Evolutionary conservation across 2,797 vertebrate species (phyloP), one percentile per base, ranked within the genome.

Genomic region (Rhinoraja longicauda): DNA sequence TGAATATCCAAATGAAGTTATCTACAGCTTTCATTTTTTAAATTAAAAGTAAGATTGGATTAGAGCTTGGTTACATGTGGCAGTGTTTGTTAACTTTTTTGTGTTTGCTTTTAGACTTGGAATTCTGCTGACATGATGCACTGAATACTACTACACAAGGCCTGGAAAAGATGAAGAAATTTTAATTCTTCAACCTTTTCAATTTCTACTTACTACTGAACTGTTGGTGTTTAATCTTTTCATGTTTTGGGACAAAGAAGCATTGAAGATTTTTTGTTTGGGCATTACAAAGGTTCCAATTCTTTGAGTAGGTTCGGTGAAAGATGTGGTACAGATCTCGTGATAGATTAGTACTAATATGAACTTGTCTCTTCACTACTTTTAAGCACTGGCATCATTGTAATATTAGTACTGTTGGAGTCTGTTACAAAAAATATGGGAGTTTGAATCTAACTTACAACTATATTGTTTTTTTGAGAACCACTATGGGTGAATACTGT

Each of bases 171-270:
- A 53, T 92, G 70, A 75, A 75, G 90, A 73, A 75, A 19, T 29
- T 92, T 92, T 92, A 45, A 92, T 72, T 92, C 90, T 92, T 92
- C 90, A 92, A 92, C 10, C 90, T 75, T 92, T 92, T 92, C 90
- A 29, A 26, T 92, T 92, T 92, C 90, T 92, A 92, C 70, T 92
- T 92, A 92, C 90, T 92, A 92, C 90, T 92, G 90, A 92, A 75
- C 90, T 92, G 32, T 92, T 39, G 39, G 92, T 53, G 36, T 92
- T 92, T 92, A 53, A 73, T 92, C 90, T 39, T 88, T 88, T 86
- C 57, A 88, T 88, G 84, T 88, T 88, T 88, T 88, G 84, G 84
- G 84, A 67, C 59, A 88, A 88, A 59, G 84, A 62, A 88, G 17
- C 36, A 91, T 53, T 72, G 90, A 39, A 92, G 39, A 53, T 91